Percentiles rank a stretch among this genome's conserved stretches.
Conservation (phyloP, 2,113 vertebrate species). For the Sebastes fasciatus region DNA sequence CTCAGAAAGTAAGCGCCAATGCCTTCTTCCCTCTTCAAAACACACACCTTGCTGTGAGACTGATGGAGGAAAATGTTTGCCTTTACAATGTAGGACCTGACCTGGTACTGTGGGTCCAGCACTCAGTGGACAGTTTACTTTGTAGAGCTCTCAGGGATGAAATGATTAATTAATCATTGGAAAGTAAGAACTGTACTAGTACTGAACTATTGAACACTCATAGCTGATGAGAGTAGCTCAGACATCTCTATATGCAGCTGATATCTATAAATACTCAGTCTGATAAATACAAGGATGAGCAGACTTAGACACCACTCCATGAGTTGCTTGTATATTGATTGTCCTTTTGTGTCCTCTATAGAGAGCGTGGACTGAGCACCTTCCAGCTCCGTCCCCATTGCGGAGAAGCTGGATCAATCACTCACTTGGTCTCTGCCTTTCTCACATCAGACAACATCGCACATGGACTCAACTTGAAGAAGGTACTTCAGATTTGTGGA, state of each 20-base stretch:
- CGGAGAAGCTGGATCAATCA: conserved; percentile 95
- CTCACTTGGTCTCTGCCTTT: conserved; percentile 94
- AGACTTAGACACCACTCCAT: not conserved
- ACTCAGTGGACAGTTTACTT: not conserved
- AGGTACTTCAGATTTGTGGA: conserved; percentile 80
- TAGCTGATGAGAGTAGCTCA: not conserved
- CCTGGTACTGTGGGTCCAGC: not conserved
- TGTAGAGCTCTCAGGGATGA: conserved; percentile 1
- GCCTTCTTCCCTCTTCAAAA: not conserved
- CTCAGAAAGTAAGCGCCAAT: conserved; percentile 89
- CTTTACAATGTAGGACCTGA: not conserved
- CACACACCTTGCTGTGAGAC: not conserved
- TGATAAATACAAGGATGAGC: not conserved
- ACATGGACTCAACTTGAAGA: conserved; percentile 93
- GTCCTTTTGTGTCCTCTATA: conserved; percentile 62
- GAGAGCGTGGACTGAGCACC: conserved; percentile 91
- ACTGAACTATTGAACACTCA: not conserved
- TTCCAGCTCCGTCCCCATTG: conserved; percentile 95
- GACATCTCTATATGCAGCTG: not conserved
- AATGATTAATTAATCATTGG: not conserved
- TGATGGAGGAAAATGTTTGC: not conserved
- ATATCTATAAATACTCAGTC: not conserved
- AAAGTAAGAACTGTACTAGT: not conserved
- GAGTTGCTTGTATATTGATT: not conserved
- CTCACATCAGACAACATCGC: conserved; percentile 95